Evolutionary conservation across 2,888 invertebrate genomes (phyloP).

Genomic region (Drosophila siamana): DNA sequence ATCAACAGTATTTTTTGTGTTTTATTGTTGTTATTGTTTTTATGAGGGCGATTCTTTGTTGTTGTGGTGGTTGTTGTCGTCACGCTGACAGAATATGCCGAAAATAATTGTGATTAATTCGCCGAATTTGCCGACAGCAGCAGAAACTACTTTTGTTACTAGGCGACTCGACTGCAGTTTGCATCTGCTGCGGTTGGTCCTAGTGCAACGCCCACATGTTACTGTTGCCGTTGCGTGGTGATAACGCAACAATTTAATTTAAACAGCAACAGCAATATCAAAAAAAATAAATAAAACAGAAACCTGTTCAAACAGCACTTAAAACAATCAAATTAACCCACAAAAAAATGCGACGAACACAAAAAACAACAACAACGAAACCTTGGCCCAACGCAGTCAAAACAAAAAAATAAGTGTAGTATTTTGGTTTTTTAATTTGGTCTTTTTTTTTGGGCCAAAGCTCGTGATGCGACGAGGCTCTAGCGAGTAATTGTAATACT

Average conservation of each 20-base stretch:
- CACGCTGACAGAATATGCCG: conserved; percentile 27
- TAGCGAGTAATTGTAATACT: background rate
- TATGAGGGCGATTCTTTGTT: background rate
- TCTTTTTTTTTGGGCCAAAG: conserved; percentile 14
- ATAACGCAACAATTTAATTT: conserved; percentile 31
- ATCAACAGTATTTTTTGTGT: conserved; percentile 26
- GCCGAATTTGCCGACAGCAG: conserved; percentile 17
- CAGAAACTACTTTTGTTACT: conserved; percentile 24
- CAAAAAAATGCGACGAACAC: conserved; percentile 39
- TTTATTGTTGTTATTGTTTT: conserved; percentile 2
- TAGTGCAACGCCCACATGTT: conserved; percentile 9
- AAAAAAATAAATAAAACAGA: conserved; percentile 31
- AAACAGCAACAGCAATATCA: conserved; percentile 17
- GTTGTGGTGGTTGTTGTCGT: conserved; percentile 8
- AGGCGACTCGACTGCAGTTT: background rate
- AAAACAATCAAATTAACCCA: conserved; percentile 64
- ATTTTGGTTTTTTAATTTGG: conserved; percentile 10
- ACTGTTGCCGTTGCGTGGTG: conserved; percentile 16
- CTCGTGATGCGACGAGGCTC: conserved; percentile 25
- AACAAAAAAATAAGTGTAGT: conserved; percentile 25
- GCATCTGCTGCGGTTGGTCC: background rate
- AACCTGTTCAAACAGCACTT: conserved; percentile 55
- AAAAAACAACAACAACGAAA: conserved; percentile 32
- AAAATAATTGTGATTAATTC: conserved; percentile 51
- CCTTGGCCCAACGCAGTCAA: conserved; percentile 60